A percentile compares a stretch with the other conserved stretches of the same genome.
Conservation (phyloP, 2,113 vertebrate species). For the Paramormyrops kingsleyae region DNA sequence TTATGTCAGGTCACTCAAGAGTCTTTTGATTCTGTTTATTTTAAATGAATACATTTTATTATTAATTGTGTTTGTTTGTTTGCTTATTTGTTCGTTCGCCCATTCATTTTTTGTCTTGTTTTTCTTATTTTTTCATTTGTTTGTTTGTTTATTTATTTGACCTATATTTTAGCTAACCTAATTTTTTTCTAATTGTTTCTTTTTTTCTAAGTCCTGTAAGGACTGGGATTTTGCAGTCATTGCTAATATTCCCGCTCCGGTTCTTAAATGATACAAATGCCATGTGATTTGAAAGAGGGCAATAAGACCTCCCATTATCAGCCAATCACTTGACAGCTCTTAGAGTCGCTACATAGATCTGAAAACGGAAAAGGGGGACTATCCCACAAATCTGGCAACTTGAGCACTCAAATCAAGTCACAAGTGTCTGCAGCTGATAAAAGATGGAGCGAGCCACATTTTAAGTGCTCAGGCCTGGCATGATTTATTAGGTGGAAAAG, state of each 20-base stretch:
- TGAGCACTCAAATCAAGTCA: constrained; percentile 9
- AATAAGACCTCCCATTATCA: not conserved
- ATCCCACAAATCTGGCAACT: not conserved
- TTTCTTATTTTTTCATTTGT: not conserved
- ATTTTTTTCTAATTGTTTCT: no score
- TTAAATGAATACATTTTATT: not conserved
- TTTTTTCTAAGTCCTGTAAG: no score
- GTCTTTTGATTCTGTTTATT: not conserved
- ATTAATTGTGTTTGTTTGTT: not conserved
- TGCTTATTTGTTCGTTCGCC: not conserved
- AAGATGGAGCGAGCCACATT: not conserved
- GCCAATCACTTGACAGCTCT: constrained; percentile 20
- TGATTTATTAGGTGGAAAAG: not conserved
- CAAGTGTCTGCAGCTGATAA: constrained; percentile 17
- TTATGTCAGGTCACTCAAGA: not conserved
- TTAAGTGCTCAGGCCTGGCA: not conserved
- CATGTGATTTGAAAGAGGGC: not conserved
- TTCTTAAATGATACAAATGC: not conserved
- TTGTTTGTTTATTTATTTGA: not conserved
- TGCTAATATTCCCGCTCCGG: not conserved
- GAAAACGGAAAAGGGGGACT: not conserved
- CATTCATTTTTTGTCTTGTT: not conserved
- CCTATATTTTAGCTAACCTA: not conserved
- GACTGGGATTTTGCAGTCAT: not conserved
- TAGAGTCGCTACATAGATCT: constrained; percentile 1